phyloP scores from a whole-genome alignment of 2,797 vertebrate species.

The Onychomys leucogaster region DNA sequence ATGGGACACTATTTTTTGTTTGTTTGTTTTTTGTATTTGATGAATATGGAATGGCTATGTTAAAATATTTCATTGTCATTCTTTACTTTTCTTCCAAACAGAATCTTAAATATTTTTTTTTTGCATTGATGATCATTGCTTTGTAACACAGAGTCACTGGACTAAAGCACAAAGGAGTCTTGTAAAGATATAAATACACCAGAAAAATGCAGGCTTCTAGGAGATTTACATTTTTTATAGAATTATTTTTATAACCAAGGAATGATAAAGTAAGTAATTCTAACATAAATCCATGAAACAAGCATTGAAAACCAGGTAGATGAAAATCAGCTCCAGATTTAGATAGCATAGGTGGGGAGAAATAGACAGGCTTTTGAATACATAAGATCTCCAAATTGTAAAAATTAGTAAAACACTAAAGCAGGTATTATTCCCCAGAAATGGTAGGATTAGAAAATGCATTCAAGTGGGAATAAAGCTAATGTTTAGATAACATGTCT shows the following conservation, averaged over 20 bases:
- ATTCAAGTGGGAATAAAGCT: background rate
- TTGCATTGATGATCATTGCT: background rate
- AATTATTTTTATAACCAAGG: background rate
- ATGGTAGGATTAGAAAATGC: background rate
- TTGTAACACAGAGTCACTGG: background rate
- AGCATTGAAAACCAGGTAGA: background rate
- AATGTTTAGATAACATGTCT: background rate
- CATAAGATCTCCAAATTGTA: background rate
- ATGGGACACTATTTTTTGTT: accelerated
- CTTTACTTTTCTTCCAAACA: background rate
- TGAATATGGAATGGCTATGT: background rate
- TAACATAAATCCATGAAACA: background rate
- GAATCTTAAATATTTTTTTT: slow-evolving; percentile 28
- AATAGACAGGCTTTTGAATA: background rate
- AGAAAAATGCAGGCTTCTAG: background rate
- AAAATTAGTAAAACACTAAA: background rate
- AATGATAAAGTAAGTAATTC: background rate
- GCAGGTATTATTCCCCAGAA: background rate
- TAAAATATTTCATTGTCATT: background rate
- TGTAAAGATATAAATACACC: background rate
- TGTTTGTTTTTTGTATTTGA: background rate
- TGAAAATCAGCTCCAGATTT: background rate
- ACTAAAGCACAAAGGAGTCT: background rate
- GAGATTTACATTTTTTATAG: background rate
- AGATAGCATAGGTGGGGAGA: background rate